Evolutionary conservation across 2,113 vertebrate species (phyloP), one percentile per base, ranked within the genome.

Genomic region (Callocephalon fimbriatum): DNA sequence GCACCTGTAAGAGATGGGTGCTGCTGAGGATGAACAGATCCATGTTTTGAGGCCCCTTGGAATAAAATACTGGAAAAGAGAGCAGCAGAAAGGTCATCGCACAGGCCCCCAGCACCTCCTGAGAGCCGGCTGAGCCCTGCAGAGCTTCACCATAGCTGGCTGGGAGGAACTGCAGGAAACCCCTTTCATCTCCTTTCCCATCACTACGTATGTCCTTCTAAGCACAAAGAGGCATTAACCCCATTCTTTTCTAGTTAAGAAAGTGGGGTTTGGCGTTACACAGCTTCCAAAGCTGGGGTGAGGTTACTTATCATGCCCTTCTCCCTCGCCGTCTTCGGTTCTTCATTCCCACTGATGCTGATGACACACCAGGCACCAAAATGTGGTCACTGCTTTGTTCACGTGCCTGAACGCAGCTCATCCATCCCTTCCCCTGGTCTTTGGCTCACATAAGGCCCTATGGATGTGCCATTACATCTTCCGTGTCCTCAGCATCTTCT

Each of bases 301-400:
- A 77, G 37, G 12, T 21, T 5, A 1, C 48, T 42, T 27, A 7
- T 40, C 37, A 27, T 31, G 29, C 38, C 7, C 40, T 61, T 31
- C 27, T 78, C 62, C 45, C 54, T 56, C 0, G 0, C 9, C 3
- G 0, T 6, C 67, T 48, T 76, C 1, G 0, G 44, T 4, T 73
- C 63, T 72, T 80, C n/a, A 19, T 27, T 32, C 26, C 38, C 71
- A 35, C 17, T 3, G n/a, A 15, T 10, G n/a, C 4, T 0, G 0
- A 3, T 7, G 66, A 17, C 45, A 47, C 7, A 2, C 1, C 15
- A 40, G 27, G 54, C 78, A 82, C 44, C 79, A 58, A 53, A 53
- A 9, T 0, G 2, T 1, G 0, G 4, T 26, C n/a, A 1, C 38
- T 29, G 50, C 44, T 70, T 66, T 0, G 2, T 29, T 26, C 3